Evolutionary conservation across 2,888 invertebrate genomes (phyloP).

Genomic region (Meta bourneti): DNA sequence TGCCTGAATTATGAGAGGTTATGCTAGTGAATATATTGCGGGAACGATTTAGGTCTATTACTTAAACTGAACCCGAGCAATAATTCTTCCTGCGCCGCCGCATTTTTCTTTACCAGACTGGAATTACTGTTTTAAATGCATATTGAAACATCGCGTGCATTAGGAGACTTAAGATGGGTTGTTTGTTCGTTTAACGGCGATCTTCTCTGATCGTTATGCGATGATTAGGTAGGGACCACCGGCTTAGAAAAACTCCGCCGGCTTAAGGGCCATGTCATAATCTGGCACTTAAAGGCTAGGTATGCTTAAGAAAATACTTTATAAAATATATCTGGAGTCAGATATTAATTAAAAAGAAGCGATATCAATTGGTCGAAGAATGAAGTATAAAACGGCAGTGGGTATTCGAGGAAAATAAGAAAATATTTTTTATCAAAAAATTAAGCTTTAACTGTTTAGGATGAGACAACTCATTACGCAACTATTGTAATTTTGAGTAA

Average conservation of each 20-base stretch:
- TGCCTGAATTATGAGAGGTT: constrained; percentile 47
- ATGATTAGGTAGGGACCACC: constrained; percentile 28
- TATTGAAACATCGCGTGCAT: constrained; percentile 56
- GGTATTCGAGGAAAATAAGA: too few relatives aligned
- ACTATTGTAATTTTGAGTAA: too few relatives aligned
- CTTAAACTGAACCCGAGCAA: constrained; percentile 11
- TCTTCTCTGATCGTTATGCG: constrained; percentile 26
- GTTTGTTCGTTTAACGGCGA: constrained; percentile 22
- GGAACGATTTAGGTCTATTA: constrained; percentile 59
- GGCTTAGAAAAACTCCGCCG: neutral
- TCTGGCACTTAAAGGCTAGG: too few relatives aligned
- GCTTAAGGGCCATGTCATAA: too few relatives aligned
- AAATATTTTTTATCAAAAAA: too few relatives aligned
- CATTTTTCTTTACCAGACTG: constrained; percentile 22
- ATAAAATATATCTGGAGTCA: too few relatives aligned
- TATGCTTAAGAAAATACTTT: too few relatives aligned
- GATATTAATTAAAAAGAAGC: too few relatives aligned
- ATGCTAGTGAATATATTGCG: constrained; percentile 35
- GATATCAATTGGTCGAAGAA: too few relatives aligned
- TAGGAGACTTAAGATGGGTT: constrained; percentile 33
- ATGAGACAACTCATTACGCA: too few relatives aligned
- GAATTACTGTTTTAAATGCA: constrained; percentile 43
- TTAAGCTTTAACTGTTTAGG: too few relatives aligned
- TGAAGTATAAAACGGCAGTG: too few relatives aligned
- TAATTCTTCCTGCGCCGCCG: constrained; percentile 41